Evolutionary conservation across 2,888 invertebrate genomes (phyloP).

Genomic region (Tinea semifulvella): DNA sequence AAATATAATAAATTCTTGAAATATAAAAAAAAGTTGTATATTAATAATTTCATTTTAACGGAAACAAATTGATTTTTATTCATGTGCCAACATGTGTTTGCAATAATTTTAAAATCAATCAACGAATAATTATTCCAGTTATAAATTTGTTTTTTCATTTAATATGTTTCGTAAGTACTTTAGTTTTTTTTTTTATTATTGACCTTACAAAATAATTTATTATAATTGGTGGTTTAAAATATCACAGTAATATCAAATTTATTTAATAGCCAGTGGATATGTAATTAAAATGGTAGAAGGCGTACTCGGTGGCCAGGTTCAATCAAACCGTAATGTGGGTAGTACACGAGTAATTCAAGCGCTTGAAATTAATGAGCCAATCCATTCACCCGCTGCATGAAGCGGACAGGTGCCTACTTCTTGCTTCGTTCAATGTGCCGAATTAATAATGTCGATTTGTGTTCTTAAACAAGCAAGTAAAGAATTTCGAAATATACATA

Average conservation of each 20-base stretch:
- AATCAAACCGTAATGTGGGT: conserved; percentile 11
- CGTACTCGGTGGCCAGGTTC: conserved; percentile 4
- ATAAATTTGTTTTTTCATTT: too few relatives aligned
- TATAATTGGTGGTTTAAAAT: conserved; percentile 4
- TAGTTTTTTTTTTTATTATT: too few relatives aligned
- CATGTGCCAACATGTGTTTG: too few relatives aligned
- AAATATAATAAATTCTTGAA: too few relatives aligned
- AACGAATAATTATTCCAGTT: too few relatives aligned
- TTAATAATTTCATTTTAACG: too few relatives aligned
- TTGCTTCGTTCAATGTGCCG: conserved; percentile 6
- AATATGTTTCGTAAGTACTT: too few relatives aligned
- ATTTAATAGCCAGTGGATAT: conserved; percentile 6
- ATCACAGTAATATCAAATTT: conserved; percentile 6
- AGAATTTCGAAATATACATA: too few relatives aligned
- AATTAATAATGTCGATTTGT: background rate
- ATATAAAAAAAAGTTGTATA: too few relatives aligned
- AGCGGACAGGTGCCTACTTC: conserved; percentile 13
- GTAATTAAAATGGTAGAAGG: conserved; percentile 8
- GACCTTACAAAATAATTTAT: too few relatives aligned
- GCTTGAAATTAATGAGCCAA: conserved; percentile 24
- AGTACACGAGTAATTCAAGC: conserved; percentile 20
- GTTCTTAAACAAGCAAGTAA: background rate
- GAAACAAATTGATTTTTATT: too few relatives aligned
- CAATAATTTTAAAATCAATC: too few relatives aligned
- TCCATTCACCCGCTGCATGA: conserved; percentile 20